Evolutionary conservation across 2,113 vertebrate genomes (phyloP).

Genomic region (Illadopsis cleaveri): DNA sequence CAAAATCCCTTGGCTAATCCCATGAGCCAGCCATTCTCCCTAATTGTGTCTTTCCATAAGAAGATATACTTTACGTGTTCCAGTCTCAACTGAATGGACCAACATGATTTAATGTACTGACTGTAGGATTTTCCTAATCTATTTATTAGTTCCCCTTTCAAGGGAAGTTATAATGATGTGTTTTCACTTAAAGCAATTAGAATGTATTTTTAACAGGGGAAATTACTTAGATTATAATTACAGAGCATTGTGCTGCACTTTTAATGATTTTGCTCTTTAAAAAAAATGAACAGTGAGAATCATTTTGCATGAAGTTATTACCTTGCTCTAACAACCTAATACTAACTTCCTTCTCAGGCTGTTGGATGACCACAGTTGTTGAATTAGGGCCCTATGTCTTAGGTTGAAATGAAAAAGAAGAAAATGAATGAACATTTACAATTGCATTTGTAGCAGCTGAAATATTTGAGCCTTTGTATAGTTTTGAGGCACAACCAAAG

Average conservation of each 20-base stretch:
- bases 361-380: neutral
- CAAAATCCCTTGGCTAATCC: constrained; percentile 48
- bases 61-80: constrained; percentile 17
- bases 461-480: neutral
- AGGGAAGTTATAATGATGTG: constrained; percentile 60
- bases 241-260: constrained; percentile 24
- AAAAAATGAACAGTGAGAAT: constrained; percentile 19
- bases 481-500: neutral
- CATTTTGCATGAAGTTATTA: constrained; percentile 23
- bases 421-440: neutral
- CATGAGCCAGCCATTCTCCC: constrained; percentile 6
- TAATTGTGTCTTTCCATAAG: constrained; percentile 49
- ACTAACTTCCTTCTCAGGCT: neutral
- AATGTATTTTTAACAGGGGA: constrained; percentile 62
- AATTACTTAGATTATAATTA: constrained; percentile 40
- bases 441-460: neutral
- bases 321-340: neutral
- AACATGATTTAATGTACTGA: constrained; percentile 55
- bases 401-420: neutral
- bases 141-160: constrained; percentile 61
- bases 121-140: constrained; percentile 57
- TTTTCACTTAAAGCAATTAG: constrained; percentile 71
- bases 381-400: neutral
- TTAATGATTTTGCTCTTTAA: constrained; percentile 44
- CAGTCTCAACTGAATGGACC: constrained; percentile 52